Evolutionary conservation across 2,113 vertebrate genomes (phyloP), one percentile per base, ranked within the genome.

Genomic region (Talpa occidentalis): DNA sequence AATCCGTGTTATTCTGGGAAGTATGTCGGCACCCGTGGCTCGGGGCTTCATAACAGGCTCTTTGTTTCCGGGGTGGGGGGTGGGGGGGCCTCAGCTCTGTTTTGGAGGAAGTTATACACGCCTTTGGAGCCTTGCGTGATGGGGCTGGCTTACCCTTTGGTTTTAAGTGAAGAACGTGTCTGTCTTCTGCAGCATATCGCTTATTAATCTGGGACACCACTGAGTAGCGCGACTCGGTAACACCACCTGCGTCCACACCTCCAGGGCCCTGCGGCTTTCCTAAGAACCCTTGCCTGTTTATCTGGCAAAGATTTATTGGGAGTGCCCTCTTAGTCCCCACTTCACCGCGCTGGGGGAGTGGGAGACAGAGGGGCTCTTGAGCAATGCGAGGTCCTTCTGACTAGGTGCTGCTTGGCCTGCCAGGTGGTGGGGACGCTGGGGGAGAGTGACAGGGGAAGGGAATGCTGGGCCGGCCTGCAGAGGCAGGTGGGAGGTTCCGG

Each of bases 1-100:
- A 98, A 98, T 96, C 98, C 64, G 88, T 95, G 96, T 97, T 97
- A 95, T 97, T 97, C 94, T 80, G 94, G 90, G 95, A 97, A 97
- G 98, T 96, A 97, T 96, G 97, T 97, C 90, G 96, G 93, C 80
- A 90, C 81, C 92, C 85, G 78, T 0, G 24, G 66, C 74, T 81
- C 77, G 24, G 59, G 9, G 17, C 15, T 28, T 96, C 84, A 94
- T 97, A 97, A 98, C 93, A 78, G 91, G 67, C 69, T 91, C 97
- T 98, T 98, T 98, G 98, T 98, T 97, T 70, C 21, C 14, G 28
- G 72, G 42, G 47, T 21, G 44, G 93, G 91, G 95, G 97, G 47
- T 97, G n/a, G n/a, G n/a, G n/a, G n/a, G n/a, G n/a, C n/a, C 97
- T 97, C 87, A 66, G 95, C 79, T 82, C 85, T 4, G 15, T 54